These are phyloP conservation scores for Araneus ventricosus DNA, from an alignment of 1,140 invertebrate genomes.

Conservation along the genomic window DNA sequence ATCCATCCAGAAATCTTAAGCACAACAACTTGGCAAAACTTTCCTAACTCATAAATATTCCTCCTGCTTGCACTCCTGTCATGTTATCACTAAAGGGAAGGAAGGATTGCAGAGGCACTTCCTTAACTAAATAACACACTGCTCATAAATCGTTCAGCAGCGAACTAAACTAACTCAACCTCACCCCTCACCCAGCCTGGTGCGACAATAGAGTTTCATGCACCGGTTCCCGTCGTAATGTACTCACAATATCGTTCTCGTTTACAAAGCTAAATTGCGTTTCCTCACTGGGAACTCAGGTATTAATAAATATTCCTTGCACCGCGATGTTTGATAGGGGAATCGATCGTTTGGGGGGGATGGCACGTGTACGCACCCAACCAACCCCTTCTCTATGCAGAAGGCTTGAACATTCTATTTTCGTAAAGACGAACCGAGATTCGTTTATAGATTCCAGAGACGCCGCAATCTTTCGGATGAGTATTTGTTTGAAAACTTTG, in stretches of 20 bases:
- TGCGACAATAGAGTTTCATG: not conserved
- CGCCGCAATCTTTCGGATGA: not conserved
- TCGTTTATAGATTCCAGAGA: not conserved
- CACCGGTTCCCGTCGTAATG: not conserved
- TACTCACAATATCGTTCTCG: conserved; percentile 34
- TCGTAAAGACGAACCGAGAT: not conserved
- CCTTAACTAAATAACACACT: conserved; percentile 21
- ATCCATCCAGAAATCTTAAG: too few species aligned
- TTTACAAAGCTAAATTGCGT: conserved; percentile 49
- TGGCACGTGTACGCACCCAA: not conserved
- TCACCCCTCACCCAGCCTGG: not conserved
- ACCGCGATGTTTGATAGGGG: not conserved
- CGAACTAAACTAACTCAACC: not conserved
- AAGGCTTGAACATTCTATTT: not conserved
- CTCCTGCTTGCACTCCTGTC: not conserved
- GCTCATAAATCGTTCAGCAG: not conserved
- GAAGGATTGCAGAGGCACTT: not conserved
- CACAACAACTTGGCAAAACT: too few species aligned
- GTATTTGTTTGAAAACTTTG: conserved; percentile 27
- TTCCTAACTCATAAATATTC: not conserved
- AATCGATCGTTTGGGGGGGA: not conserved
- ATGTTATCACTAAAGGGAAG: not conserved
- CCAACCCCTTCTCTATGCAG: not conserved
- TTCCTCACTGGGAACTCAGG: not conserved
- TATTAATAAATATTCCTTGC: conserved; percentile 28